Percentiles rank a stretch among this genome's conserved stretches.
phyloP scores from a whole-genome alignment of 2,113 vertebrate species.

The Perccottus glenii region DNA sequence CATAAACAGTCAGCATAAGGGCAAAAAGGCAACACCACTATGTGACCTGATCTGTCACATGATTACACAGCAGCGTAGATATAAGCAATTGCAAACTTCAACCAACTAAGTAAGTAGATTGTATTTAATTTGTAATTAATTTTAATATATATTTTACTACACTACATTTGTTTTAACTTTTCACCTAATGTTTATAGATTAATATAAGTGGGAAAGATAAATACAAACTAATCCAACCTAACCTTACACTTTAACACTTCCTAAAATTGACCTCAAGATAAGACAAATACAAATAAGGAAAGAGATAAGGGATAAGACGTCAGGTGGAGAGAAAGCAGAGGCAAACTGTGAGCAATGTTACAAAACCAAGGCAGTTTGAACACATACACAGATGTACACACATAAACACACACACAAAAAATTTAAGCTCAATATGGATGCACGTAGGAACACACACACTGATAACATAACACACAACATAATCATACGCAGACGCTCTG shows the following conservation, averaged over 20 bases:
- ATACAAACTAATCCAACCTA: not conserved
- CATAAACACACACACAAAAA: slow-evolving; percentile 36
- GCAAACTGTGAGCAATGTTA: slow-evolving; percentile 1
- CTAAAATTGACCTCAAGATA: slow-evolving; percentile 25
- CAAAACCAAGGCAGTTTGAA: slow-evolving; percentile 14
- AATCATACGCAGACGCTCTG: slow-evolving; percentile 8
- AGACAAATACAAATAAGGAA: slow-evolving; percentile 4
- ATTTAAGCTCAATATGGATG: slow-evolving; percentile 44
- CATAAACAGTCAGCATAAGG: slow-evolving; percentile 36
- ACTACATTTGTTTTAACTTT: not conserved
- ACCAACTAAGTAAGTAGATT: too few species aligned
- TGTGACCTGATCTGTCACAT: slow-evolving; percentile 13
- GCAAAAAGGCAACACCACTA: slow-evolving; percentile 16
- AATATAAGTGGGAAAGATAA: not conserved
- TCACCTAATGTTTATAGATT: not conserved
- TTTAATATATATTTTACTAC: too few species aligned
- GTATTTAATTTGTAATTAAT: too few species aligned
- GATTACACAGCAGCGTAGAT: not conserved
- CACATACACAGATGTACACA: slow-evolving; percentile 38
- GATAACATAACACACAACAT: too few species aligned
- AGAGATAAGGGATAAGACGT: slow-evolving; percentile 9
- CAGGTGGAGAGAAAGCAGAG: not conserved
- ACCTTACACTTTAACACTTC: slow-evolving; percentile 14
- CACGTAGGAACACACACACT: not conserved
- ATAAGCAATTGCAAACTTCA: not conserved